Conservation (phyloP, 2,888 invertebrate species). For the Coremacera marginata region DNA sequence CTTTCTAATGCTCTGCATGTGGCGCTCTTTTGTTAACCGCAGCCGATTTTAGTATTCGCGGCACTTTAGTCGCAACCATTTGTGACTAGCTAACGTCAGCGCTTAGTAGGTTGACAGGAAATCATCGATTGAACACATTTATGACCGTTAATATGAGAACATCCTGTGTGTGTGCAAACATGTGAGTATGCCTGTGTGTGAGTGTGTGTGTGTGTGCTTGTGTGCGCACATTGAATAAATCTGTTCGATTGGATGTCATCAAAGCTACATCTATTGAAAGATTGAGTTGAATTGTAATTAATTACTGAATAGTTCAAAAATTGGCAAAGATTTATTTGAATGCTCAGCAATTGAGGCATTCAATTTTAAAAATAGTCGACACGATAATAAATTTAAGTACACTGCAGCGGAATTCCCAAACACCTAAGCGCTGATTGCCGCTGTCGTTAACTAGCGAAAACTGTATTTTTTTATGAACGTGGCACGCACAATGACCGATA, state of each 20-base stretch:
- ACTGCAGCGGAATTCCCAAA: too few relatives aligned
- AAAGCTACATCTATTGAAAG: too few relatives aligned
- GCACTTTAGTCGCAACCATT: neutral
- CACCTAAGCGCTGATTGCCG: too few relatives aligned
- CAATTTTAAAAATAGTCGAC: too few relatives aligned
- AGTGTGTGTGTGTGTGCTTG: neutral
- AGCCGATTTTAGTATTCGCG: constrained; percentile 26
- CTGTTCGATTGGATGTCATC: neutral
- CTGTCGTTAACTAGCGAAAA: too few relatives aligned
- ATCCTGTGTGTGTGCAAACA: constrained; percentile 59
- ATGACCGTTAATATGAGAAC: constrained; percentile 69
- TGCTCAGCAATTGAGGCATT: too few relatives aligned
- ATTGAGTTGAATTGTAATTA: too few relatives aligned
- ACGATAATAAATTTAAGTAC: too few relatives aligned
- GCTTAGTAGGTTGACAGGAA: constrained; percentile 61
- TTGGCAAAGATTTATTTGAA: too few relatives aligned
- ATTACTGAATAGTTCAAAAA: too few relatives aligned
- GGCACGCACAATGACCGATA: too few relatives aligned
- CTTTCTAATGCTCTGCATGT: constrained; percentile 21
- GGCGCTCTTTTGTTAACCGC: constrained; percentile 25
- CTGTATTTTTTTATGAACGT: too few relatives aligned
- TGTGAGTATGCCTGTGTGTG: neutral
- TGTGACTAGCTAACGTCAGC: constrained; percentile 35
- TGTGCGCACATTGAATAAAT: neutral
- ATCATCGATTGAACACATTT: constrained; percentile 63